Percentiles rank a stretch among this genome's conserved stretches.
These are phyloP conservation scores for Ardeotis arabs DNA, from an alignment of 2,113 vertebrate species.

Conservation along the genomic window DNA sequence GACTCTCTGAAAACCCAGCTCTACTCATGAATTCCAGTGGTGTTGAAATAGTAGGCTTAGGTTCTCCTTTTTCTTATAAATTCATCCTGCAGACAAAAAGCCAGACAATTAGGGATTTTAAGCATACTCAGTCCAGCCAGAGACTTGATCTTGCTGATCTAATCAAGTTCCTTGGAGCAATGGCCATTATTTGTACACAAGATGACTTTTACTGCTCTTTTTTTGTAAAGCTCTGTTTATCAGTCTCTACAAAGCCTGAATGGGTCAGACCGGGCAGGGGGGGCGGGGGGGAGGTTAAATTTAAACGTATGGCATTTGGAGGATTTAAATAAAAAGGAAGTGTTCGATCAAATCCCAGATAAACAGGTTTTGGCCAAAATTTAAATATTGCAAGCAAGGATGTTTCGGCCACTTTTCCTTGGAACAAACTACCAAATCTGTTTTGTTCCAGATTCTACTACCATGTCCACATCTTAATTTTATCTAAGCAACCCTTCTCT, in stretches of 20 bases:
- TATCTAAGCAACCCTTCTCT: not conserved
- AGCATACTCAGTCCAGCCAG: not conserved
- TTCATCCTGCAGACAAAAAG: slow-evolving; percentile 44
- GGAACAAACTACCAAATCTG: not conserved
- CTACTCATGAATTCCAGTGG: slow-evolving; percentile 5
- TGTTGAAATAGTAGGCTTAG: slow-evolving; percentile 21
- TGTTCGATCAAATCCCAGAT: not conserved
- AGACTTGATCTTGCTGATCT: slow-evolving; percentile 42
- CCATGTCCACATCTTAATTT: not conserved
- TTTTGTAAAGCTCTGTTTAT: not conserved
- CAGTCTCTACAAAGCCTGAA: not conserved
- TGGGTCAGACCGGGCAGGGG: not conserved
- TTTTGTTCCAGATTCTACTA: not conserved
- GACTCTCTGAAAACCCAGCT: slow-evolving; percentile 45
- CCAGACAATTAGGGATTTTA: slow-evolving; percentile 46
- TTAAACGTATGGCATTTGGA: not conserved
- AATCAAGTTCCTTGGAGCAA: not conserved
- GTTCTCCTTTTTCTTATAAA: slow-evolving; percentile 52
- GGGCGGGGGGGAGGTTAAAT: not conserved
- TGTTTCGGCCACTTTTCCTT: not conserved
- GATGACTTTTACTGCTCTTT: not conserved
- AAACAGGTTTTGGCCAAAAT: not conserved
- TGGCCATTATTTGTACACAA: not conserved
- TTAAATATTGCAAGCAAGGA: not conserved
- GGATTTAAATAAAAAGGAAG: not conserved